Percentiles rank a stretch among this genome's conserved stretches.
These are phyloP conservation scores for Azorinus chamasolen DNA, from an alignment of 2,888 invertebrate species.

Conservation along the genomic window DNA sequence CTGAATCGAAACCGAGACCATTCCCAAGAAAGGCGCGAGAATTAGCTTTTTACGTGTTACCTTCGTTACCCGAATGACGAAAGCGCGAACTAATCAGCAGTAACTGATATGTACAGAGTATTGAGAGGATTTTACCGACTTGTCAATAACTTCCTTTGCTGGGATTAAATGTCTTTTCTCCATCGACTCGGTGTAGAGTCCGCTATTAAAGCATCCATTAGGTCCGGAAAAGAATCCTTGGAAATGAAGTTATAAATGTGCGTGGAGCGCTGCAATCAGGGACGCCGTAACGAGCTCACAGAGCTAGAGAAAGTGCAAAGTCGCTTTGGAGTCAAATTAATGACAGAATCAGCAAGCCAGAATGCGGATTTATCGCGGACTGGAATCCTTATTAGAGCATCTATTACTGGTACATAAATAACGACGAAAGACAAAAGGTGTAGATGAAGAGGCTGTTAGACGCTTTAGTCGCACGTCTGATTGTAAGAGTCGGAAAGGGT, in stretches of 20 bases:
- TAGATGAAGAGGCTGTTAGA: too few relatives aligned
- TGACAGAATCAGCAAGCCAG: slow-evolving; percentile 1
- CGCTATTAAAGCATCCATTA: slow-evolving; percentile 63
- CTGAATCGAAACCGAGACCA: slow-evolving; percentile 31
- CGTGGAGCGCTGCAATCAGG: slow-evolving; percentile 29
- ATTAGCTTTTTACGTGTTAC: slow-evolving; percentile 41
- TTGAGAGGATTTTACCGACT: slow-evolving; percentile 44
- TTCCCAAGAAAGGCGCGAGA: slow-evolving; percentile 28
- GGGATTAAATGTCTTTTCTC: slow-evolving; percentile 61
- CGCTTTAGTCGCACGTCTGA: too few relatives aligned
- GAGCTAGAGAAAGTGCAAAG: slow-evolving; percentile 6
- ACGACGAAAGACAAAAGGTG: too few relatives aligned
- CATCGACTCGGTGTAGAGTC: slow-evolving; percentile 34
- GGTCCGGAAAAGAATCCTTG: slow-evolving; percentile 62
- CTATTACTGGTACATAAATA: too few relatives aligned
- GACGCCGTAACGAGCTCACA: slow-evolving; percentile 2
- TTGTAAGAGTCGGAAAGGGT: too few relatives aligned
- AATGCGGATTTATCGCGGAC: too few relatives aligned
- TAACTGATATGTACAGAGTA: slow-evolving; percentile 57
- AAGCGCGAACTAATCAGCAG: slow-evolving; percentile 47
- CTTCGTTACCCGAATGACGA: slow-evolving; percentile 25
- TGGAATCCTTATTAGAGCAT: too few relatives aligned
- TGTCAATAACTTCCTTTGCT: slow-evolving; percentile 61
- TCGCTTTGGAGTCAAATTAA: slow-evolving; percentile 4
- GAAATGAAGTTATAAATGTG: slow-evolving; percentile 54